A percentile compares a stretch with the other conserved stretches of the same genome.
Evolutionary conservation across 2,113 vertebrate species (phyloP).

Genomic region (Euleptes europaea): DNA sequence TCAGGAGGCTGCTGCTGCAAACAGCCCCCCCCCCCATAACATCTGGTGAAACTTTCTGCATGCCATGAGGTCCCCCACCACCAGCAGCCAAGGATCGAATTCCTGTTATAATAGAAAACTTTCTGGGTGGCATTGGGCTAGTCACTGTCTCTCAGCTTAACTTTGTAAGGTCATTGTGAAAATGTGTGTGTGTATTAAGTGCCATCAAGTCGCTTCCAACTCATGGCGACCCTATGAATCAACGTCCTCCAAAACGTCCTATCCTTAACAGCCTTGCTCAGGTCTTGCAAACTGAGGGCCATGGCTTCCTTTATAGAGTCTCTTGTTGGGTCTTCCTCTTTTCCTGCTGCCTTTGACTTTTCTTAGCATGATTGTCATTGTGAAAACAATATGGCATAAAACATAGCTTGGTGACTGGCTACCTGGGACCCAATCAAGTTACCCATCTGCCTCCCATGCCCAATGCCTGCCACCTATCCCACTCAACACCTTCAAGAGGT

Average conservation of each 20-base stretch:
- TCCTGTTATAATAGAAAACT: background rate
- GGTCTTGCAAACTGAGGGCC: too few relatives aligned
- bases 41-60: background rate
- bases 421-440: background rate
- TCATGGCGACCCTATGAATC: too few relatives aligned
- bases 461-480: background rate
- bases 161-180: too few relatives aligned
- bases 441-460: background rate
- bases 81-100: background rate
- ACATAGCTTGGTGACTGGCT: background rate
- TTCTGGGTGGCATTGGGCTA: background rate
- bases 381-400: background rate
- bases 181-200: too few relatives aligned
- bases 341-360: too few relatives aligned
- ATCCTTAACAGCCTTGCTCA: too few relatives aligned
- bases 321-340: too few relatives aligned
- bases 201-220: too few relatives aligned
- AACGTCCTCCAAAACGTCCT: too few relatives aligned
- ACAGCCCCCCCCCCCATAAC: background rate
- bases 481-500: background rate
- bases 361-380: background rate
- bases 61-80: background rate
- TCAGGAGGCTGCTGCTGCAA: background rate
- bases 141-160: too few relatives aligned
- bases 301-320: too few relatives aligned